Base-by-base conservation (phyloP, 2,888 invertebrate genomes). In the Odontothrips loti region DNA sequence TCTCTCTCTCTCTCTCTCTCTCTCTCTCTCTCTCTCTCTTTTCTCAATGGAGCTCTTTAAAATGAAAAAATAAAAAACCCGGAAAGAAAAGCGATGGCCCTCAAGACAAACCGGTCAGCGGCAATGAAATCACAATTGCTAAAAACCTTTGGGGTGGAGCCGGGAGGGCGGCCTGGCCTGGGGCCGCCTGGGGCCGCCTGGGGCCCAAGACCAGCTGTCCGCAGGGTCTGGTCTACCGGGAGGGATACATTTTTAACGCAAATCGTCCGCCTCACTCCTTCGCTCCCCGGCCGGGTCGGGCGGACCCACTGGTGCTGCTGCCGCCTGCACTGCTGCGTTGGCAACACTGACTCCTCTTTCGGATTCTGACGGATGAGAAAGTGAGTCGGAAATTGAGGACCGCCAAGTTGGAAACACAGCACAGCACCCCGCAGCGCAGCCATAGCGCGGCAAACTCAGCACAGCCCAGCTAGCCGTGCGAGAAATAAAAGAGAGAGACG, bases 121-220 rank as follows among this genome's bases (percentile, higher is more conserved):
- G 68, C 68, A 75, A 75, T 75, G 68, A 27, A 75, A 75, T 75
- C 68, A 75, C 68, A 75, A 75, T 75, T 75, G 68, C 68, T 75
- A 75, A 75, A 75, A 75, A 43, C 68, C 68, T 75, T 27, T 75
- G 10, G 20, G 58, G 51, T 12, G 10, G 48, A 48, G 48, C 48
- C 48, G 48, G 48, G 48, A 48, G 48, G 51, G 51, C 51, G 51
- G 51, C 51, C 15, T 3, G 51, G 51, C 51, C 15, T 48, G 48
- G 48, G 48, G 9, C 48, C 48, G 10, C 10, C 48, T 12, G 10
- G 10, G 10, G 48, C 48, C n/a, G n/a, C n/a, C n/a, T n/a, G n/a
- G n/a, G n/a, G n/a, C n/a, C n/a, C n/a, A n/a, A n/a, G n/a, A n/a
- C n/a, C n/a, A n/a, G n/a, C n/a, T n/a, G n/a, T 43, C 34, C 34